Percentiles rank a stretch among this genome's conserved stretches.
These are phyloP conservation scores for Rhorus exstirpatorius DNA, from an alignment of 2,888 invertebrate species.

Conservation along the genomic window DNA sequence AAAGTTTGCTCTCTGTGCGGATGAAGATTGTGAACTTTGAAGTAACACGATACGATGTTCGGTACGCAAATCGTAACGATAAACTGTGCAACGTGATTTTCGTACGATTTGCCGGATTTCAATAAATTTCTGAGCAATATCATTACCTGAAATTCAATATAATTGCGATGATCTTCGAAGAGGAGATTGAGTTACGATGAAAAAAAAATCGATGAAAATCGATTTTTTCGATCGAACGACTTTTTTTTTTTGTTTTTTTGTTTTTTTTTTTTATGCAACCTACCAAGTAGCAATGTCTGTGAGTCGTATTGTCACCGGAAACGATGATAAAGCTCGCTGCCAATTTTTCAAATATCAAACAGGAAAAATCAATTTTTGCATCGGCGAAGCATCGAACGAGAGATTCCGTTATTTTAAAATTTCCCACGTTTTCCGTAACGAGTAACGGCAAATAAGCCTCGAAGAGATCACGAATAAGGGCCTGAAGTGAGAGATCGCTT, in stretches of 20 bases:
- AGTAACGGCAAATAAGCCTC: conserved; percentile 82
- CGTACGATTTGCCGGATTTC: conserved; percentile 75
- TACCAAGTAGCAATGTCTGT: conserved; percentile 82
- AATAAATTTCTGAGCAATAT: conserved; percentile 78
- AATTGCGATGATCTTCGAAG: too few species aligned
- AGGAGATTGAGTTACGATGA: too few species aligned
- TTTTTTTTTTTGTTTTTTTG: background rate
- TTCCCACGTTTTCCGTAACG: conserved; percentile 74
- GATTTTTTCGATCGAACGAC: too few species aligned
- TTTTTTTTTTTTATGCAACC: conserved; percentile 42
- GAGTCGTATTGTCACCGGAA: conserved; percentile 78
- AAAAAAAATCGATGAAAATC: too few species aligned
- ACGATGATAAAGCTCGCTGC: conserved; percentile 78
- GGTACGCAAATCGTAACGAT: conserved; percentile 78
- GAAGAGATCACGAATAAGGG: conserved; percentile 80
- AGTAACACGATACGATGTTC: conserved; percentile 79
- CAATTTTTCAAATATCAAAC: conserved; percentile 78
- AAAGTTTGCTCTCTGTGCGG: conserved; percentile 81
- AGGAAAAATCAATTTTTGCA: conserved; percentile 75
- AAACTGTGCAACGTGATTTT: conserved; percentile 74
- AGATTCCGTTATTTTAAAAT: conserved; percentile 78
- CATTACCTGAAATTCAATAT: conserved; percentile 78
- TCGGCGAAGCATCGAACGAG: conserved; percentile 81
- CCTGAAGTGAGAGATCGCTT: conserved; percentile 80
- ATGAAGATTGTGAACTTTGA: conserved; percentile 82